Percentiles rank a stretch among this genome's conserved stretches.
Conservation (phyloP, 1,140 invertebrate species). For the Macrobrachium rosenbergii region DNA sequence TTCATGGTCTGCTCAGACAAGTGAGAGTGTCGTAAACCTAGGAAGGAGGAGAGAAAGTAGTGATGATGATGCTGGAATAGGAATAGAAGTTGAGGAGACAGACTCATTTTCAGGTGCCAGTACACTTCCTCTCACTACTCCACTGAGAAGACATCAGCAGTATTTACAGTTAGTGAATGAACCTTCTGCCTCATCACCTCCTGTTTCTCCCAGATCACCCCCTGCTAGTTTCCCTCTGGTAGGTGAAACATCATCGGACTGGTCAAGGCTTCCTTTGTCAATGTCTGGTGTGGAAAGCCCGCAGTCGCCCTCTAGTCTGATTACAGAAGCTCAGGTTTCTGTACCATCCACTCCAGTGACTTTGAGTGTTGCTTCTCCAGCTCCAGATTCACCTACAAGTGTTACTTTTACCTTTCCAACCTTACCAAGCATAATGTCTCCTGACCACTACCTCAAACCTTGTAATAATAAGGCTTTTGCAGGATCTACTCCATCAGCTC, state of each 20-base stretch:
- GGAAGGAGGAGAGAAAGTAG: slow-evolving; percentile 29
- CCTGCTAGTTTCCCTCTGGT: neutral
- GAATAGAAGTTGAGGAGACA: slow-evolving; percentile 28
- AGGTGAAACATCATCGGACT: neutral
- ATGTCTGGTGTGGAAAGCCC: neutral
- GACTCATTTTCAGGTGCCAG: slow-evolving; percentile 60
- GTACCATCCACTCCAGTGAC: slow-evolving; percentile 25
- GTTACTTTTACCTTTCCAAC: slow-evolving; percentile 60
- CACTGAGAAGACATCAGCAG: slow-evolving; percentile 49
- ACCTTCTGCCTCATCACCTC: slow-evolving; percentile 41
- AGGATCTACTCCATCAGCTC: neutral
- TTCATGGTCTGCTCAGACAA: slow-evolving; percentile 32
- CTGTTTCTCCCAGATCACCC: slow-evolving; percentile 27
- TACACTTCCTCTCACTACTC: slow-evolving; percentile 53
- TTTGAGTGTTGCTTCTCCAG: slow-evolving; percentile 25
- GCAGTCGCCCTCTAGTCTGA: slow-evolving; percentile 9
- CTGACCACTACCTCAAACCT: slow-evolving; percentile 54
- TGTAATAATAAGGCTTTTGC: slow-evolving; percentile 35
- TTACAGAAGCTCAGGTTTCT: neutral
- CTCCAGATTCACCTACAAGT: slow-evolving; percentile 47
- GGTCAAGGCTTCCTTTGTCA: slow-evolving; percentile 19
- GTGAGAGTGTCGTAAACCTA: slow-evolving; percentile 17
- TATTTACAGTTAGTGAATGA: slow-evolving; percentile 59
- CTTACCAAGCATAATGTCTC: slow-evolving; percentile 12
- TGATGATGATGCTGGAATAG: neutral